Evolutionary conservation across 2,888 invertebrate genomes (phyloP).

Genomic region (Diadegma fenestrale): DNA sequence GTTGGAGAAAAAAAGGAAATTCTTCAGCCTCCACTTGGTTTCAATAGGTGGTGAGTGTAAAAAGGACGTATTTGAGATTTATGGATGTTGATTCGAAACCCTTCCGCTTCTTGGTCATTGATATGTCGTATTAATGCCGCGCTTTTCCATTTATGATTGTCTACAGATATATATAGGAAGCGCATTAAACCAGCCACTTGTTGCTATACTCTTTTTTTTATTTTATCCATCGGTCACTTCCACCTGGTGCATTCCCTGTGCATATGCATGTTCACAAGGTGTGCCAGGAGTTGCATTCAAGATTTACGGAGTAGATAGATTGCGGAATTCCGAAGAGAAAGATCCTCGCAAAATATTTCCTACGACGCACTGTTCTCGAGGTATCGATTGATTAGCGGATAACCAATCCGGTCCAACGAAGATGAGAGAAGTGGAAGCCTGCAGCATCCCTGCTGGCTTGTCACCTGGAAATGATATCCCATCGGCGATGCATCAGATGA

Average conservation of each 20-base stretch:
- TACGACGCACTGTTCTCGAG: neutral
- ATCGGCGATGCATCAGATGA: neutral
- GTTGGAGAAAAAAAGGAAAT: slow-evolving; percentile 37
- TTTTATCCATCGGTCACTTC: slow-evolving; percentile 42
- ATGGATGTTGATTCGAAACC: neutral
- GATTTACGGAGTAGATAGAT: neutral
- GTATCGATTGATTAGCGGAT: neutral
- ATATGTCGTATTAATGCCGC: slow-evolving; percentile 20
- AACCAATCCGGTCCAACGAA: neutral
- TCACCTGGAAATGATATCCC: neutral
- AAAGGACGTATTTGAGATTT: slow-evolving; percentile 5
- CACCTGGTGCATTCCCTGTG: slow-evolving; percentile 51
- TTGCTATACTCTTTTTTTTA: slow-evolving; percentile 28
- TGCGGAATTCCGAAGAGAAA: neutral
- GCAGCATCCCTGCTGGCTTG: neutral
- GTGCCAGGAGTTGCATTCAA: neutral
- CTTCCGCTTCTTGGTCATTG: slow-evolving; percentile 18
- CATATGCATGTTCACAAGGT: neutral
- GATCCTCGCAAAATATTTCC: neutral
- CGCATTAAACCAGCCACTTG: slow-evolving; percentile 32
- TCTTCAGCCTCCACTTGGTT: slow-evolving; percentile 31
- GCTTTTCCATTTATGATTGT: slow-evolving; percentile 16
- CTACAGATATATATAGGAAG: slow-evolving; percentile 10
- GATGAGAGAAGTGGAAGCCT: neutral
- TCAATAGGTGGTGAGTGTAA: neutral